Conservation (phyloP, 1,140 invertebrate species). For the Hormaphis cornu region DNA sequence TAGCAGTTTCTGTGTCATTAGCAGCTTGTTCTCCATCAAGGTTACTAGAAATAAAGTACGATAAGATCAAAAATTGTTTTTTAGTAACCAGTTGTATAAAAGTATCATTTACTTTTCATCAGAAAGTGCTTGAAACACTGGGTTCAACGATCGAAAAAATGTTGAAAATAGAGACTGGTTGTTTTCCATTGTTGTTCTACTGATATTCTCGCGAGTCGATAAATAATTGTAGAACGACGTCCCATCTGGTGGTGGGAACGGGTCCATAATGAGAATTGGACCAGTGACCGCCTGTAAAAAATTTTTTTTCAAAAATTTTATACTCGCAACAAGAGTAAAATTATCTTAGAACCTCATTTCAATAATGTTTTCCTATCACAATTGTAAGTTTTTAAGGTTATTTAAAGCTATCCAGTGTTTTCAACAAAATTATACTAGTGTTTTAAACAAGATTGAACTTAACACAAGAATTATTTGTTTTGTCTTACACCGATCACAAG, state of each 20-base stretch:
- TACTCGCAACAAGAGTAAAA: neutral
- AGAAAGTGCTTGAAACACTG: constrained; percentile 6
- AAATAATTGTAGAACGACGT: constrained; percentile 9
- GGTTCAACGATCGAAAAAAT: constrained; percentile 7
- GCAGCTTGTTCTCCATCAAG: constrained; percentile 36
- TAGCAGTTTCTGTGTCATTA: constrained; percentile 34
- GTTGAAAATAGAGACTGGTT: constrained; percentile 9
- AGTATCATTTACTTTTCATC: constrained; percentile 5
- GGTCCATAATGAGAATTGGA: constrained; percentile 69
- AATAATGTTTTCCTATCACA: neutral
- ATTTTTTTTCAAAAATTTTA: neutral
- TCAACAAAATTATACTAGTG: too few species aligned
- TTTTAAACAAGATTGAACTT: too few species aligned
- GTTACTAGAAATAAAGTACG: constrained; percentile 15
- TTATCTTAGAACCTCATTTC: neutral
- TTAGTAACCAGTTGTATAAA: neutral
- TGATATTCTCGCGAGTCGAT: neutral
- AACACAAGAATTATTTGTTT: too few species aligned
- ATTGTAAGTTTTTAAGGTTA: too few species aligned
- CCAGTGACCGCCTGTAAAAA: constrained; percentile 47
- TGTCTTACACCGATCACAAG: too few species aligned
- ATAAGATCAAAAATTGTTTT: neutral
- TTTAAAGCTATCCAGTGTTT: too few species aligned
- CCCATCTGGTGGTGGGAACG: constrained; percentile 61
- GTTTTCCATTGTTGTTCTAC: neutral